Percentiles rank a stretch among this genome's conserved stretches.
Evolutionary conservation across 2,888 invertebrate species (phyloP).

Genomic region (Odontothrips loti): DNA sequence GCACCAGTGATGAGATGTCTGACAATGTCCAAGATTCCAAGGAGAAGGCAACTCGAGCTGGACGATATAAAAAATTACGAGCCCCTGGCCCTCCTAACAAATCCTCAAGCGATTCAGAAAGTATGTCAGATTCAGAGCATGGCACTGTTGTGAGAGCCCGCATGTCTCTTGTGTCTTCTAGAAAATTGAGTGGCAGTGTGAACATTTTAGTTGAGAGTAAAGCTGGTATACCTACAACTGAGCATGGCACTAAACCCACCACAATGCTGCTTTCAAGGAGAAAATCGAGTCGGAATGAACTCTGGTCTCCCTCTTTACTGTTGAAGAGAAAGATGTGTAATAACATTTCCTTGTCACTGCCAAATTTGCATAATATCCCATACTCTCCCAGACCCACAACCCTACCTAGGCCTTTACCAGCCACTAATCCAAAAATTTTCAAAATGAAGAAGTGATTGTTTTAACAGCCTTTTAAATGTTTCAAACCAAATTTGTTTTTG

Average conservation of each 20-base stretch:
- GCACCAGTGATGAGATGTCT: not conserved
- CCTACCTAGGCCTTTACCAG: not conserved
- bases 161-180: slow-evolving; percentile 13
- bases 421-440: not conserved
- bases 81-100: slow-evolving; percentile 50
- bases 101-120: not conserved
- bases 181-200: slow-evolving; percentile 2
- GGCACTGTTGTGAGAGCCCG: not conserved
- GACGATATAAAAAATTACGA: slow-evolving; percentile 49
- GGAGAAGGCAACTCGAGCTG: slow-evolving; percentile 42
- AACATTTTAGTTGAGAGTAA: slow-evolving; percentile 15
- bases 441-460: not conserved
- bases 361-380: not conserved
- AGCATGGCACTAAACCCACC: slow-evolving; percentile 8
- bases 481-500: not conserved
- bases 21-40: slow-evolving; percentile 3
- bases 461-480: not conserved
- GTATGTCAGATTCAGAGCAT: slow-evolving; percentile 14
- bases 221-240: not conserved
- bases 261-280: not conserved
- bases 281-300: not conserved
- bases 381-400: not conserved
- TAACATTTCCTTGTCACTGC: not conserved
- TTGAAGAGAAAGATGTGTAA: not conserved
- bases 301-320: not conserved